These are phyloP conservation scores for Physocephala rufipes DNA, from an alignment of 2,888 invertebrate species.

Conservation along the genomic window DNA sequence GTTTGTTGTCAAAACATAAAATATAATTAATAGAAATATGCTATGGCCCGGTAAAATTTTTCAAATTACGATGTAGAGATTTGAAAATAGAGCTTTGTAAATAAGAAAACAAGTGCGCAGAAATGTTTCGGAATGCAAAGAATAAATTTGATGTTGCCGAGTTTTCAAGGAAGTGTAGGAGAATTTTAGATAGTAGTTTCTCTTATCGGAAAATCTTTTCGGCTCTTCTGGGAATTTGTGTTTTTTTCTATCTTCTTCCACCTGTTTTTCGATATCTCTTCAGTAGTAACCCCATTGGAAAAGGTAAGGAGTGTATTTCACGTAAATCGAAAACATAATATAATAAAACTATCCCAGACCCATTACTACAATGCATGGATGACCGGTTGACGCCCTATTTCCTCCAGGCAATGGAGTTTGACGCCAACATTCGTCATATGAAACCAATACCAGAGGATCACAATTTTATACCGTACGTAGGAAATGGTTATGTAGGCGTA, in stretches of 20 bases:
- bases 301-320: conserved; percentile 50
- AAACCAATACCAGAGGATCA: conserved; percentile 69
- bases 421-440: conserved; percentile 74
- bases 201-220: conserved; percentile 64
- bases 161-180: conserved; percentile 58
- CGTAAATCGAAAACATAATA: not conserved
- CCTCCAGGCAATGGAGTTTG: conserved; percentile 72
- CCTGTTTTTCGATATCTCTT: conserved; percentile 73
- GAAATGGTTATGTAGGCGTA: conserved; percentile 78
- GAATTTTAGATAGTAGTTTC: conserved; percentile 60
- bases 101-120: conserved; percentile 12
- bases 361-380: conserved; percentile 73
- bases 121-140: conserved; percentile 61
- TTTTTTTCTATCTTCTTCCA: conserved; percentile 74
- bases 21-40: not conserved
- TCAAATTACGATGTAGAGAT: conserved; percentile 9
- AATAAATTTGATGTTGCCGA: conserved; percentile 63
- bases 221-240: conserved; percentile 68
- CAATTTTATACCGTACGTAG: conserved; percentile 77
- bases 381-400: conserved; percentile 73
- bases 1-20: conserved; percentile 9
- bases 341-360: conserved; percentile 52
- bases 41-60: conserved; percentile 22
- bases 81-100: not conserved
- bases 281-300: conserved; percentile 66